Base-by-base conservation (phyloP, 2,797 vertebrate genomes). In the Falco rusticolus region DNA sequence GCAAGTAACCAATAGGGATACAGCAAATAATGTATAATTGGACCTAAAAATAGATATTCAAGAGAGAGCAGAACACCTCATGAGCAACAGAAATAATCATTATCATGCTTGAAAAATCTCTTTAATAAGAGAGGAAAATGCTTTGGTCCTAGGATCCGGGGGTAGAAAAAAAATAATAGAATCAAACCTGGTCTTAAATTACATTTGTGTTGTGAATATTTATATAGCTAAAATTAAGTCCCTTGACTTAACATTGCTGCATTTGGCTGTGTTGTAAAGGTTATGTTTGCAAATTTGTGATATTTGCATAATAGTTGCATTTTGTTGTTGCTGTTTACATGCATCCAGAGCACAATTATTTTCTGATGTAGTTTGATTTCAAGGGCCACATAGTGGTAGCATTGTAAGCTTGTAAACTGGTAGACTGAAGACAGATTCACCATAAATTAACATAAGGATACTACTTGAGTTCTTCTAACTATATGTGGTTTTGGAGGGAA, bases 21-120 rank as follows among this genome's bases (percentile, higher is more conserved):
- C 24, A 18, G 48, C 31, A 89, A 89, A 87, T 85, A 90, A 87
- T 81, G 54, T 37, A 54, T 87, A 76, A 85, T 45, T 80, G n/a
- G 83, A 21, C 10, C 80, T 95, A 89, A 90, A 94, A 93, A 90
- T 68, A 93, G 80, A 24, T 79, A 70, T 6, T 74, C 53, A 68
- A 24, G 60, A 78, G 93, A 81, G 54, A 75, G 10, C 57, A 54
- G 43, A 78, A 63, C 29, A 56, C 39, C 48, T 88, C 18, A 0
- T 74, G 31, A 76, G 43, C 28, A 86, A 39, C 34, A 82, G 70
- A 76, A 93, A n/a, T 45, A 57, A 77, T 86, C 33, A 48, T 92
- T 83, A 45, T 37, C 12, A 5, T 84, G 54, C 79, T 45, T 87
- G 57, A 71, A 92, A 78, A 84, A 66, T 41, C 8, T 14, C 88